A percentile compares a stretch with the other conserved stretches of the same genome.
Evolutionary conservation across 2,888 invertebrate species (phyloP).

Genomic region (Catonia carolina): DNA sequence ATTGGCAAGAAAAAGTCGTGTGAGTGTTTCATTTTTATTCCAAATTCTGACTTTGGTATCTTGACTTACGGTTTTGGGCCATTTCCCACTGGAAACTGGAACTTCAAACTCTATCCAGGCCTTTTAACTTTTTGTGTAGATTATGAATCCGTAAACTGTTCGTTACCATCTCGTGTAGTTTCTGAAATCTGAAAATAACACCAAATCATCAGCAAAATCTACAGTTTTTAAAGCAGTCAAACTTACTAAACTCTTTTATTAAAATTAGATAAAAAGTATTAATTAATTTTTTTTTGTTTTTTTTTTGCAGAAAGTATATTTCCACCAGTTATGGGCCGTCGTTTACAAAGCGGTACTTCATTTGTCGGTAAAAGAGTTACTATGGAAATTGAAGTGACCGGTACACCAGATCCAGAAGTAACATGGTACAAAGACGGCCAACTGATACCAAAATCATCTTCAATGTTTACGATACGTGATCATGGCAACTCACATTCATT

Average conservation of each 20-base stretch:
- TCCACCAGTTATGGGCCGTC: slow-evolving; percentile 71
- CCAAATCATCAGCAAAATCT: not conserved
- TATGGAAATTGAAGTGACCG: slow-evolving; percentile 73
- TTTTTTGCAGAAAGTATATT: slow-evolving; percentile 60
- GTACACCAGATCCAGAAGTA: slow-evolving; percentile 65
- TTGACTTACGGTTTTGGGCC: too few relatives aligned
- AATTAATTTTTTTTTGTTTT: too few relatives aligned
- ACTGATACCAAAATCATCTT: slow-evolving; percentile 49
- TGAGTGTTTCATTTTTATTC: too few relatives aligned
- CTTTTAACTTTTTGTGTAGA: too few relatives aligned
- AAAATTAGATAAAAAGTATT: too few relatives aligned
- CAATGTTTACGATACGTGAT: slow-evolving; percentile 49
- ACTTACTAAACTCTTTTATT: not conserved
- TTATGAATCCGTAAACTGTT: too few relatives aligned
- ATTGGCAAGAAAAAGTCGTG: too few relatives aligned
- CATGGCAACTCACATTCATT: slow-evolving; percentile 63
- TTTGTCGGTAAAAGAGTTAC: slow-evolving; percentile 62
- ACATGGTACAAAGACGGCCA: slow-evolving; percentile 67
- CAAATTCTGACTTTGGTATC: too few relatives aligned
- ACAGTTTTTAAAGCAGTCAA: not conserved
- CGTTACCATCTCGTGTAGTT: too few relatives aligned
- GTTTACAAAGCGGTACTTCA: slow-evolving; percentile 67
- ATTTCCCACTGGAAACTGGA: too few relatives aligned
- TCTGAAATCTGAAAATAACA: too few relatives aligned
- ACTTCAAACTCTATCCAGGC: too few relatives aligned